Evolutionary conservation across 2,113 vertebrate genomes (phyloP), one percentile per base, ranked within the genome.

Genomic region (Daphoenositta chrysoptera): DNA sequence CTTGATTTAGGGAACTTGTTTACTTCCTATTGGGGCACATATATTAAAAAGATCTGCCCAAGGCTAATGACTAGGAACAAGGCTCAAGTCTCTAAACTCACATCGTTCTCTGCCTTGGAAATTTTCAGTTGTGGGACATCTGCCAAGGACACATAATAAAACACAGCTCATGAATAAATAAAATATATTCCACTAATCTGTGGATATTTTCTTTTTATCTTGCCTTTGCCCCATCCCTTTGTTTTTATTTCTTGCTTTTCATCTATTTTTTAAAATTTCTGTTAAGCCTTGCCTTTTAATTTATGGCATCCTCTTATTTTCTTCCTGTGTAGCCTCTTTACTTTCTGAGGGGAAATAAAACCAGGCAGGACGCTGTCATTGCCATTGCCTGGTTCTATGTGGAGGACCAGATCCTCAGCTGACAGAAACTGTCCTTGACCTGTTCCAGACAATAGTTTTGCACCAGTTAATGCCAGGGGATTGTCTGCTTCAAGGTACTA

Each of bases 91-190:
- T 87, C 88, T 78, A 76, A 96, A 89, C 80, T 71, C 1, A 0
- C 72, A 90, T 95, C 40, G 16, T 72, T 93, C 78, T 54, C 45
- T 87, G 73, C 61, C 72, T 95, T 92, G 85, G 86, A 94, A 87
- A 89, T 83, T 94, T 94, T 89, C 85, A 64, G 60, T 77, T 93
- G 75, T 51, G 86, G 88, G 92, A 89, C 8, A 30, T 71, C 86
- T 96, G 92, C 96, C 96, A 96, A 96, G 92, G 88, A 93, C 69
- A 84, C 60, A 94, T 81, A 89, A 93, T 96, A 90, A 94, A 90
- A 68, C 28, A 94, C 39, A 81, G 16, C 54, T 94, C 69, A 95
- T 97, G 71, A 97, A 96, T 96, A 95, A 97, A 87, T 96, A 90
- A 96, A 70, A 92, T 53, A 7, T 89, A 78, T 95, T 97, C n/a